Percentiles rank a stretch among this genome's conserved stretches.
phyloP scores from a whole-genome alignment of 2,113 vertebrate species.

The Paramormyrops kingsleyae region DNA sequence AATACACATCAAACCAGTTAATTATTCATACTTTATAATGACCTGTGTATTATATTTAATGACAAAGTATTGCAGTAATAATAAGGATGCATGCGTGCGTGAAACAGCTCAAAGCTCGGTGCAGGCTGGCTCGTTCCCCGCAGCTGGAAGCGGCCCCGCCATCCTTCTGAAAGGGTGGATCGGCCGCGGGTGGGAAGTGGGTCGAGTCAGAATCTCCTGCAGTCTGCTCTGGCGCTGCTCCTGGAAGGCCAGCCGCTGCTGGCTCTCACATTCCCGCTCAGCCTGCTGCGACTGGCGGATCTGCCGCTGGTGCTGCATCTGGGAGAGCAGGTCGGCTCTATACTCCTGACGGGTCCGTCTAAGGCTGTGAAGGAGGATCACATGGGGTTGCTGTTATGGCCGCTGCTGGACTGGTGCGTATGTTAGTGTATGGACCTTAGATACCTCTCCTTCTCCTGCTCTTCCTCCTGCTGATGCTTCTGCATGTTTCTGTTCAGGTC shows the following conservation, averaged over 20 bases:
- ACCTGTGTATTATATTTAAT: not conserved
- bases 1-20: not conserved
- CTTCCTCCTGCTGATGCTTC: slow-evolving; percentile 54
- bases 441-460: slow-evolving; percentile 54
- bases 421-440: slow-evolving; percentile 30
- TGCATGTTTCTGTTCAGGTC: slow-evolving; percentile 49
- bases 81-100: not conserved
- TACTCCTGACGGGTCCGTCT: slow-evolving; percentile 47
- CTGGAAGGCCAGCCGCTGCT: slow-evolving; percentile 41
- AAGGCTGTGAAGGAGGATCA: slow-evolving; percentile 47
- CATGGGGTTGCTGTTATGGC: not conserved
- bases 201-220: slow-evolving; percentile 50
- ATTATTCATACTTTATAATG: not conserved
- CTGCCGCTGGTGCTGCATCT: slow-evolving; percentile 56
- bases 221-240: slow-evolving; percentile 52
- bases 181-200: not conserved
- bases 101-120: not conserved
- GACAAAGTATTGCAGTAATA: not conserved
- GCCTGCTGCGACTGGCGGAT: slow-evolving; percentile 40
- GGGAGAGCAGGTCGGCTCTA: slow-evolving; percentile 63
- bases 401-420: not conserved
- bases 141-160: slow-evolving; percentile 23
- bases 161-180: slow-evolving; percentile 66
- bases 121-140: not conserved
- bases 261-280: slow-evolving; percentile 54